Conservation (phyloP, 92 coral and sea anemone species). For the Parazoanthus swiftii region DNA sequence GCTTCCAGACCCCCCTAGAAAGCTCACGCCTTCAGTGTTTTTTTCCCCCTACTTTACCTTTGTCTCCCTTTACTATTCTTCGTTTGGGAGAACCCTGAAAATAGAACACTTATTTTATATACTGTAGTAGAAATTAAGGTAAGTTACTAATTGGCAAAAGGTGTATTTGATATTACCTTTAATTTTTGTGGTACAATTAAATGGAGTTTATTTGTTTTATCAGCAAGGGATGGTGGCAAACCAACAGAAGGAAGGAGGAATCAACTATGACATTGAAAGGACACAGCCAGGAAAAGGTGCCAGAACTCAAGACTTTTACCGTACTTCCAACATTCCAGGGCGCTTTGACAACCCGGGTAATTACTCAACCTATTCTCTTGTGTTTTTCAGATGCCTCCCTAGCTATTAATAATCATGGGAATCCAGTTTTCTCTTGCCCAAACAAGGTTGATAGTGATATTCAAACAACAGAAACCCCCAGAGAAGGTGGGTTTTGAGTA, state of each 20-base stretch:
- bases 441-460: slow-evolving; percentile 57
- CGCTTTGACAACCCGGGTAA: slow-evolving; percentile 98
- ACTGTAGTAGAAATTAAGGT: too few relatives aligned
- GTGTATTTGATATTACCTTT: too few relatives aligned
- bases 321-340: slow-evolving; percentile 87
- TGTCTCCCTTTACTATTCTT: too few relatives aligned
- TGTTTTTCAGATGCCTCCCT: slow-evolving; percentile 53
- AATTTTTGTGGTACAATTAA: too few relatives aligned
- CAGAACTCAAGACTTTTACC: slow-evolving; percentile 83
- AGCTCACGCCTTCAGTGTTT: too few relatives aligned
- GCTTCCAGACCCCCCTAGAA: too few relatives aligned
- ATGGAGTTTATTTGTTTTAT: background rate
- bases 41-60: too few relatives aligned
- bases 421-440: slow-evolving; percentile 95
- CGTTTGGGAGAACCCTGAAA: too few relatives aligned
- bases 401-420: slow-evolving; percentile 85
- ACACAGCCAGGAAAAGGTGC: slow-evolving; percentile 98
- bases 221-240: slow-evolving; percentile 9
- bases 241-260: background rate
- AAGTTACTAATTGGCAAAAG: too few relatives aligned
- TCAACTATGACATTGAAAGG: slow-evolving; percentile 57
- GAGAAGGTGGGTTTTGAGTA: slow-evolving; percentile 74
- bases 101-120: too few relatives aligned
- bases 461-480: slow-evolving; percentile 47
- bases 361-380: slow-evolving; percentile 11